Base-by-base conservation (phyloP, 1,140 invertebrate genomes). In the Zophobas atratus region DNA sequence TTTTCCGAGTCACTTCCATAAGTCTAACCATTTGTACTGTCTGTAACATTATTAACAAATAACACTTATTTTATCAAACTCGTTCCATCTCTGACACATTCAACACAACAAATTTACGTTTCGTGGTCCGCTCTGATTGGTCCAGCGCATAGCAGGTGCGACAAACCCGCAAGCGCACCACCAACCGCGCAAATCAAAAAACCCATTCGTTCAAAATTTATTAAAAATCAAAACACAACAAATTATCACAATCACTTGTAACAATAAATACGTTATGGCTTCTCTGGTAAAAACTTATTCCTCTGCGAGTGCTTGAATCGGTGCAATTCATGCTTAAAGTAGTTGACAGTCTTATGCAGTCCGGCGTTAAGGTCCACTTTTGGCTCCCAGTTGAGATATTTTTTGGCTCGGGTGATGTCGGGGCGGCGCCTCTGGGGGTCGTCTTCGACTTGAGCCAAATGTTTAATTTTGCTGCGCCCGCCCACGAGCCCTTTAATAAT, bases 401-500 rank as follows among this genome's bases (percentile, higher is more conserved):
- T 90, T 81, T 94, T 95, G 1, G 99, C 99, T 72, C 95, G 88
- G 0, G 90, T 91, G 71, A 99, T 99, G 85, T 99, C 97, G 0
- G 98, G 98, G 81, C 94, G 93, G 70, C 99, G 89, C 79, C 95
- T 90, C 86, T 98, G 96, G 0, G 98, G 99, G 89, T 99, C 98
- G 87, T 99, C 98, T 85, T 97, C 94, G 8, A 98, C 93, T 5
- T 94, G 93, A 39, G 93, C 91, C 63, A 93, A 90, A 83, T 95
- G 92, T 2, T 94, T 89, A 74, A 99, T 94, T 83, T 94, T 91
- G 87, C 96, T 98, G 1, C 91, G 90, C 20, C 95, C 95, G 2
- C 95, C 96, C 82, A 96, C 93, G 84, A 96, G 87, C 79, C 95
- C 90, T 84, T 94, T 94, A 77, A 99, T 99, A 79, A 98, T 96